Conservation (phyloP, 2,888 invertebrate genomes). For the Diabrotica balteata region DNA sequence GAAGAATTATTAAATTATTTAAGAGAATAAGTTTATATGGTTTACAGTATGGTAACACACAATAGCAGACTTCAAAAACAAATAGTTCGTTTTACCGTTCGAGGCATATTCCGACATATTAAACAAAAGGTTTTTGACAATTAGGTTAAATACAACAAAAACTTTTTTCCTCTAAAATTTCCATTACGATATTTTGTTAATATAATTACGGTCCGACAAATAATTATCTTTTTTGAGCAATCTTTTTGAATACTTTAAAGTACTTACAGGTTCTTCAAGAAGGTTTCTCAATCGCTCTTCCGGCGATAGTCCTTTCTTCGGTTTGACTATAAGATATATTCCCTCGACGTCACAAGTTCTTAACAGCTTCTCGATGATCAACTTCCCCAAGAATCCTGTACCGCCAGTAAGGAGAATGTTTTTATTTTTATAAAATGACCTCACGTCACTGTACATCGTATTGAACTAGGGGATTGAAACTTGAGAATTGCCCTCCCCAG, state of each 20-base stretch:
- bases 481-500: constrained; percentile 6
- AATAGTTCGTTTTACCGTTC: too few species aligned
- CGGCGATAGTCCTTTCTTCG: constrained; percentile 46
- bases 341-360: constrained; percentile 47
- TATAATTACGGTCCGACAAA: too few species aligned
- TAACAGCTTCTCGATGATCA: constrained; percentile 51
- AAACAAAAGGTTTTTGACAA: too few species aligned
- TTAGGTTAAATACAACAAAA: too few species aligned
- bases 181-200: too few species aligned
- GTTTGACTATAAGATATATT: constrained; percentile 49
- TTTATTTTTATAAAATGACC: constrained; percentile 48
- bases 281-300: constrained; percentile 61
- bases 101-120: too few species aligned
- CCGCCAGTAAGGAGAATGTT: constrained; percentile 53
- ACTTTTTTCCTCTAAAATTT: too few species aligned
- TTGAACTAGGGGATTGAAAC: neutral
- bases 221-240: too few species aligned
- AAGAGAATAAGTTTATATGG: too few species aligned
- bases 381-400: constrained; percentile 54
- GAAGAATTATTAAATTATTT: too few species aligned
- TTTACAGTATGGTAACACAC: too few species aligned
- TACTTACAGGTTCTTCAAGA: constrained; percentile 67
- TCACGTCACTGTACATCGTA: constrained; percentile 42
- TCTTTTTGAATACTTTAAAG: neutral
- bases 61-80: too few species aligned